Conservation (phyloP, 35 echinoderm and acorn worm genomes). For the Hemicentrotus pulcherrimus region DNA sequence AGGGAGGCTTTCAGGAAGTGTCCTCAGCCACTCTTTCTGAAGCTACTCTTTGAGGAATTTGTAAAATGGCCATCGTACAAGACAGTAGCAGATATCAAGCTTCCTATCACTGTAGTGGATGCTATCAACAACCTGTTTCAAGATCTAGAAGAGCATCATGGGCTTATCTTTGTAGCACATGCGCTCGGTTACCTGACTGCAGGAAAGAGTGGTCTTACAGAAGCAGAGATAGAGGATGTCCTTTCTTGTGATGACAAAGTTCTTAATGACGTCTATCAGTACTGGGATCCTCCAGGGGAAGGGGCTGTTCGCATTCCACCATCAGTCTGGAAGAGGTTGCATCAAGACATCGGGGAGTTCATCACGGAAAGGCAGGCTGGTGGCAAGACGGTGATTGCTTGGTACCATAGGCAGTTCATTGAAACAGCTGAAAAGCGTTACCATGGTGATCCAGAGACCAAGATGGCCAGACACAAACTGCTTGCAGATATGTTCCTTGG, state of each 20-base stretch:
- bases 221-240: conserved; percentile 79
- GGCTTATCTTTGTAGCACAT: conserved; percentile 66
- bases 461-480: conserved; percentile 46
- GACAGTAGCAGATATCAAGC: background rate
- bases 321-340: conserved; percentile 80
- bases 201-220: conserved; percentile 72
- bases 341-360: conserved; percentile 76
- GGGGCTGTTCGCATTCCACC: conserved; percentile 75
- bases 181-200: conserved; percentile 79
- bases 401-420: conserved; percentile 94
- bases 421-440: conserved; percentile 74
- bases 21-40: conserved; percentile 83
- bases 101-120: conserved; percentile 62
- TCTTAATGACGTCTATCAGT: conserved; percentile 86
- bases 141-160: conserved; percentile 75
- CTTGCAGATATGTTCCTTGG: conserved; percentile 80
- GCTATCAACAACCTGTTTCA: conserved; percentile 72
- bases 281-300: conserved; percentile 85
- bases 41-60: conserved; percentile 80
- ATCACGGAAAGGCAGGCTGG: conserved; percentile 72
- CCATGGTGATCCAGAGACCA: conserved; percentile 32
- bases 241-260: conserved; percentile 90
- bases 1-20: conserved; percentile 58
- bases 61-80: conserved; percentile 79
- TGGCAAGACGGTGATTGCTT: conserved; percentile 89